Conservation (phyloP, 2,113 vertebrate genomes). For the Toxostoma redivivum region DNA sequence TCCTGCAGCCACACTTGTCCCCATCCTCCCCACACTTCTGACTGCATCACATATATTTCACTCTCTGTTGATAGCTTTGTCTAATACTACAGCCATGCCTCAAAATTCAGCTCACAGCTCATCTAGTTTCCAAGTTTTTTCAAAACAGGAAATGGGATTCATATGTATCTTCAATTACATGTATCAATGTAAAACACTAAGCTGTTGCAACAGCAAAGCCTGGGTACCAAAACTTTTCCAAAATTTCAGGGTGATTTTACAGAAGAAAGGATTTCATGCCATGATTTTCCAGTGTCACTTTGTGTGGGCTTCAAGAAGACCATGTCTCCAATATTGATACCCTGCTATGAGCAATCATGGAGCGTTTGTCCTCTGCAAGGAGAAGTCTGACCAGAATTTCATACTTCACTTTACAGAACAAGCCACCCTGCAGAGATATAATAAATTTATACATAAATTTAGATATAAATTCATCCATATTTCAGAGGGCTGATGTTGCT, state of each 20-base stretch:
- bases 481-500: not conserved
- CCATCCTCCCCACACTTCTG: not conserved
- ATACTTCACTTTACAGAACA: not conserved
- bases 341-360: not conserved
- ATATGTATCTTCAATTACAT: not conserved
- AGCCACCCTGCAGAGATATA: not conserved
- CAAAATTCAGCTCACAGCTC: conserved; percentile 18
- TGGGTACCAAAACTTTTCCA: not conserved
- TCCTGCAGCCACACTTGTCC: not conserved
- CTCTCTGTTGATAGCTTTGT: not conserved
- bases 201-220: conserved; percentile 7
- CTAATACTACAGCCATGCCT: not conserved
- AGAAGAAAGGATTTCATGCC: not conserved
- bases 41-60: not conserved
- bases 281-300: not conserved
- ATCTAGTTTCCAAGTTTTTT: conserved; percentile 22
- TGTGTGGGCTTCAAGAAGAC: not conserved
- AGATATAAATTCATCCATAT: not conserved
- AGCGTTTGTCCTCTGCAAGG: not conserved
- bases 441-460: not conserved
- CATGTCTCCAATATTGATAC: not conserved
- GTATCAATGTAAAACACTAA: not conserved
- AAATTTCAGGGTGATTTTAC: not conserved
- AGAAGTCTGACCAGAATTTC: not conserved
- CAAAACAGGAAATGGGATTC: conserved; percentile 42